Base-by-base conservation (phyloP, 2,888 invertebrate species). In the Cheilosia scutellata region DNA sequence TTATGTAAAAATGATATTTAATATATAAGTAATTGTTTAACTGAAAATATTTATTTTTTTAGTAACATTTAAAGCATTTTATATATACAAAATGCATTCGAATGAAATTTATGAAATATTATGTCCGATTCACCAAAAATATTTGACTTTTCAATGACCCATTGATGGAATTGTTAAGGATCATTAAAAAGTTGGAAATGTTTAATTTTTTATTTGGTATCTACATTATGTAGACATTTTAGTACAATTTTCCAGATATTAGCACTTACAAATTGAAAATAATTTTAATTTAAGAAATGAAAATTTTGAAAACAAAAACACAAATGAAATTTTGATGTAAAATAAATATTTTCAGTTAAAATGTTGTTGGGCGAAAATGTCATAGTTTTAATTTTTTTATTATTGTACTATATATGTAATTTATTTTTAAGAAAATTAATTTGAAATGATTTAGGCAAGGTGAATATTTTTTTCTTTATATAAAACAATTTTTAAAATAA, bases 21-120 rank as follows among this genome's bases (percentile, higher is more conserved):
- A 78, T 68, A 82, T 82, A 68, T 44, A 31, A 37, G 25, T 7
- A 47, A 25, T 7, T 51, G 63, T 78, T 83, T 57, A 58, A 82
- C 82, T 79, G 78, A 82, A 75, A 82, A 83, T 80, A 79, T 71
- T 83, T 82, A 62, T 70, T 74, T 77, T 20, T 76, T 65, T 25
- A 1, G n/a, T 25, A 70, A 57, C 44, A 55, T 6, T n/a, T 37
- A 55, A 57, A 63, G 51, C 51, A 63, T 40, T 75, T 16, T 63
- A 11, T 40, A 11, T 40, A 40, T 5, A 37, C 37, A 37, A 25
- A 27, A 27, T 55, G 33, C 25, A 47, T 37, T 33, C 47, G 9
- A 31, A 5, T 20, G 44, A 44, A n/a, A 47, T 16, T 16, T 20
- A 47, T 37, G 11, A 37, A 37, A 37, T 37, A 20, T 4, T 11